Evolutionary conservation across 2,113 vertebrate species (phyloP), one percentile per base, ranked within the genome.

Genomic region (Hyaena hyaena): DNA sequence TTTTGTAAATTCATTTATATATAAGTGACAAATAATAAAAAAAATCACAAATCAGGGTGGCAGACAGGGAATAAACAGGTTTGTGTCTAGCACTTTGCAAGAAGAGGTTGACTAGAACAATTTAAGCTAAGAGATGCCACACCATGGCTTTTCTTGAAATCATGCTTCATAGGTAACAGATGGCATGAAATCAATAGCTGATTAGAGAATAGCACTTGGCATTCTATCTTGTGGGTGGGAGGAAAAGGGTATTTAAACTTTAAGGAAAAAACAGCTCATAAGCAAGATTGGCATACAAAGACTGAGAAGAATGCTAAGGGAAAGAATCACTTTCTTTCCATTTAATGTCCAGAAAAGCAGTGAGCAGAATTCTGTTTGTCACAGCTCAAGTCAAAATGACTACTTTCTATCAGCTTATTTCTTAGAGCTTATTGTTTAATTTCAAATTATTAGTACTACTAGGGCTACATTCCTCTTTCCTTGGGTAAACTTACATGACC

Each of bases 171-270:
- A 82, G 96, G 88, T 96, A 96, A 88, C 97, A 98, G 97, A 97
- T 97, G 98, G 93, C 73, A 88, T 21, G 19, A 74, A 95, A 96
- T 97, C 98, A 96, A 93, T 93, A 91, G 88, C 82, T 97, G 95
- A 98, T 97, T 94, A 86, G 87, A 97, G 92, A 97, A 86, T 63
- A 95, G 95, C 79, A 92, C 65, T 95, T 95, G 92, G 92, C 92
- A 89, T 96, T 95, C 80, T 83, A 55, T 86, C 73, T 39, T 33
- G 33, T 82, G 66, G 43, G 92, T 89, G 69, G 96, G 94, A 94
- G 90, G 88, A 96, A 96, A 84, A 82, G 84, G 50, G n/a, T 77
- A 58, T 94, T 93, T 96, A 86, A 94, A 96, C 89, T 96, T 90
- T 80, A 96, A 73, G 63, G 73, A 35, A 55, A 48, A 97, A 87